A percentile compares a stretch with the other conserved stretches of the same genome.
Evolutionary conservation across 2,888 invertebrate genomes (phyloP).

Genomic region (Apamea anceps): DNA sequence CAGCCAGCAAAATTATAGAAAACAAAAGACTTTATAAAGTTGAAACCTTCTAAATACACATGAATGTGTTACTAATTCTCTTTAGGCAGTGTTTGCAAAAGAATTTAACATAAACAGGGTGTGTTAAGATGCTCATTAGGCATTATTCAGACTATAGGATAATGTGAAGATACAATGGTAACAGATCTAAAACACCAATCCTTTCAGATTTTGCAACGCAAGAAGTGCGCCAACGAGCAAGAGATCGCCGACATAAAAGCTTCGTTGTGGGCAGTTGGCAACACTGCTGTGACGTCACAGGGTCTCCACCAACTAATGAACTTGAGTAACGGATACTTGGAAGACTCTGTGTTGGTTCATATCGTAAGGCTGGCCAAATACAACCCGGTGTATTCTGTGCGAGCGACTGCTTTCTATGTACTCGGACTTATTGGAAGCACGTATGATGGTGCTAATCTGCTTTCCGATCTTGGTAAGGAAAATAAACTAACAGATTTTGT

Average conservation of each 20-base stretch:
- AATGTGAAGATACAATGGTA: background rate
- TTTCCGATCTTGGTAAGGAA: constrained; percentile 92
- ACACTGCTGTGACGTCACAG: constrained; percentile 94
- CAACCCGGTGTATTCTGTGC: constrained; percentile 95
- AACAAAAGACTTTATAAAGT: too few relatives aligned
- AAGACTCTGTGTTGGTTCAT: constrained; percentile 85
- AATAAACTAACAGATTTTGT: background rate
- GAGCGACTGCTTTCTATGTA: constrained; percentile 97
- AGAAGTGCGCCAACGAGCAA: constrained; percentile 91
- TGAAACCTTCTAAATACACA: too few relatives aligned
- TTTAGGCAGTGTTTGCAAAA: too few relatives aligned
- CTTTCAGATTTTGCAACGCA: constrained; percentile 82
- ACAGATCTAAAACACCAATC: background rate
- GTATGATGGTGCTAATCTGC: constrained; percentile 94
- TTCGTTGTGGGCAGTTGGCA: constrained; percentile 97
- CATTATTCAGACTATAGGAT: background rate
- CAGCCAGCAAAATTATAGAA: too few relatives aligned
- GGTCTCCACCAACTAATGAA: constrained; percentile 94
- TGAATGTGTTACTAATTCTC: too few relatives aligned
- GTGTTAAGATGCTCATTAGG: too few relatives aligned
- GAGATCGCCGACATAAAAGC: constrained; percentile 95
- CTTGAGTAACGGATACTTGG: constrained; percentile 82
- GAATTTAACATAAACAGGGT: too few relatives aligned
- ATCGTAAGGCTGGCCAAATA: constrained; percentile 93
- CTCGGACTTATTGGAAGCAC: constrained; percentile 96